Conservation (phyloP, 2,797 vertebrate species). For the Sorex maritimensis region DNA sequence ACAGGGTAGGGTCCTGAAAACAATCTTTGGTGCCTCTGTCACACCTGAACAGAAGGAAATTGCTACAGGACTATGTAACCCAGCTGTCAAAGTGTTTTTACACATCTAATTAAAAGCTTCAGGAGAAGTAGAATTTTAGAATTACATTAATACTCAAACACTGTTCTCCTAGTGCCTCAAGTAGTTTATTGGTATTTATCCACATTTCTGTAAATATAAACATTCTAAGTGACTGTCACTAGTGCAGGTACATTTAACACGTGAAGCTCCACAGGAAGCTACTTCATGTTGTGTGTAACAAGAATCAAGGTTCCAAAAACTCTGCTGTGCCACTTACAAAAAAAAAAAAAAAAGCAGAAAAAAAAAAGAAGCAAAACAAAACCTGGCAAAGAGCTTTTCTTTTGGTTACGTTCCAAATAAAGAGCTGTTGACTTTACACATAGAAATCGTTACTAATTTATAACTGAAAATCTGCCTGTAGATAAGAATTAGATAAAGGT, state of each 20-base stretch:
- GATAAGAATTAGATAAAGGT: constrained; percentile 78
- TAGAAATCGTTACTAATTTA: constrained; percentile 80
- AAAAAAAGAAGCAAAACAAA: constrained; percentile 10
- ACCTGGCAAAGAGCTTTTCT: constrained; percentile 88
- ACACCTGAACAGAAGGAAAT: constrained; percentile 20
- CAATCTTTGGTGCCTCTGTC: background rate
- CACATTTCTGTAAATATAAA: constrained; percentile 92
- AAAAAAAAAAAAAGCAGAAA: background rate
- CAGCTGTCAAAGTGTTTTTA: constrained; percentile 51
- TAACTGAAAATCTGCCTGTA: constrained; percentile 82
- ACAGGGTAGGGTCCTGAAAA: background rate
- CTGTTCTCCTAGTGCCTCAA: constrained; percentile 86
- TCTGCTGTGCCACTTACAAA: constrained; percentile 85
- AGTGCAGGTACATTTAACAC: constrained; percentile 91
- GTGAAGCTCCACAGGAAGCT: constrained; percentile 90
- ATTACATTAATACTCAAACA: constrained; percentile 81
- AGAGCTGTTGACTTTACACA: constrained; percentile 86
- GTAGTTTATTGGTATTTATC: constrained; percentile 92
- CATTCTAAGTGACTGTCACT: constrained; percentile 91
- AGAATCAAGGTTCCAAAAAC: constrained; percentile 87
- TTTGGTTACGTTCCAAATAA: constrained; percentile 87
- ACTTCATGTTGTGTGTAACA: constrained; percentile 88
- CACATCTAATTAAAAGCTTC: constrained; percentile 36
- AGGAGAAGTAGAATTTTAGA: constrained; percentile 40
- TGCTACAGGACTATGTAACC: background rate